A percentile compares a stretch with the other conserved stretches of the same genome.
Conservation (phyloP, 2,113 vertebrate genomes). For the Oreochromis spilurus region DNA sequence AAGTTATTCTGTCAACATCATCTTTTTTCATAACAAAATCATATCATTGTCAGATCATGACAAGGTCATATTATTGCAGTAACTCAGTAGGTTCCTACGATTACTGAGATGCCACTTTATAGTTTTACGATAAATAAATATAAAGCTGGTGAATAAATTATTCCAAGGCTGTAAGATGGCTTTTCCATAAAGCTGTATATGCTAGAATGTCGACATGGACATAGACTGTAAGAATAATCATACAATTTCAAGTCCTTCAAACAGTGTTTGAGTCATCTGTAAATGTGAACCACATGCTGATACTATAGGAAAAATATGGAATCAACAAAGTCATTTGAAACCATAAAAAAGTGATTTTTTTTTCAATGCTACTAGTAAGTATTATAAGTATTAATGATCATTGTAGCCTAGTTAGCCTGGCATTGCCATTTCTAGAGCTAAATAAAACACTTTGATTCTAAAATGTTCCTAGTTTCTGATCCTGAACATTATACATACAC, state of each 20-base stretch:
- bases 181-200: neutral
- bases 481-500: neutral
- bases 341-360: neutral
- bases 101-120: neutral
- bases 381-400: neutral
- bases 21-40: neutral
- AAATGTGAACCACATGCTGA: neutral
- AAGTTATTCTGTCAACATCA: neutral
- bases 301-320: neutral
- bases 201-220: neutral
- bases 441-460: neutral
- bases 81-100: neutral
- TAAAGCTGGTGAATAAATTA: neutral
- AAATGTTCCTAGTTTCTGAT: neutral
- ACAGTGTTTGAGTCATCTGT: neutral
- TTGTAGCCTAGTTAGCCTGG: neutral
- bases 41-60: neutral
- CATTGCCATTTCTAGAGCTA: neutral
- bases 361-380: neutral
- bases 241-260: neutral
- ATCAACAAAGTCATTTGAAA: neutral
- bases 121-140: neutral
- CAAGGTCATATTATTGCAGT: neutral
- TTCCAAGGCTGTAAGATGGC: neutral
- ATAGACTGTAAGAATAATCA: neutral